Conservation (phyloP, 2,888 invertebrate genomes). For the Lampropteryx suffumata region DNA sequence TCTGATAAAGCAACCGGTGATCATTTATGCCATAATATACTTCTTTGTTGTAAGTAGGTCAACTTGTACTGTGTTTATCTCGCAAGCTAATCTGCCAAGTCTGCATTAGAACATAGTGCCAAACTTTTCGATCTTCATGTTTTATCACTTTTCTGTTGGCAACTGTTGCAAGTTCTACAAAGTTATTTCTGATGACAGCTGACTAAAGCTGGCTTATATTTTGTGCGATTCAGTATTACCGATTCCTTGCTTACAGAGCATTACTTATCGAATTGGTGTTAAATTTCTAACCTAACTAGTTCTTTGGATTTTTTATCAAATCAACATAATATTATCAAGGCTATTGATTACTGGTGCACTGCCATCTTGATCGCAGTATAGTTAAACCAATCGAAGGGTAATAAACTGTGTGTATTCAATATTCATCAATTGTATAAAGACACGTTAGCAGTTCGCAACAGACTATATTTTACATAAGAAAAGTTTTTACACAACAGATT, state of each 20-base stretch:
- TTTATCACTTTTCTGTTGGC: conserved; percentile 32
- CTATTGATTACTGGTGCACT: too few relatives aligned
- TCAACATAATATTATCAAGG: too few relatives aligned
- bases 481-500: too few relatives aligned
- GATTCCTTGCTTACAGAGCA: background rate
- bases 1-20: conserved; percentile 7
- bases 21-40: conserved; percentile 49
- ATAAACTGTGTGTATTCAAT: too few relatives aligned
- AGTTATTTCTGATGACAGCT: conserved; percentile 28
- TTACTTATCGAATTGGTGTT: too few relatives aligned
- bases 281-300: too few relatives aligned
- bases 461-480: too few relatives aligned
- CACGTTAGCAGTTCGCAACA: too few relatives aligned
- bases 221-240: background rate
- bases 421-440: too few relatives aligned
- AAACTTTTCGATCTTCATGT: conserved; percentile 32
- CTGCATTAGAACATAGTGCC: conserved; percentile 33
- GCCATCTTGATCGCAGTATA: too few relatives aligned
- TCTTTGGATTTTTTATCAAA: too few relatives aligned
- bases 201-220: conserved; percentile 1
- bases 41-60: conserved; percentile 35
- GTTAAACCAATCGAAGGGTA: too few relatives aligned
- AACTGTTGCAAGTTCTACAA: conserved; percentile 25
- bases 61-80: conserved; percentile 32
- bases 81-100: conserved; percentile 36